A percentile compares a stretch with the other conserved stretches of the same genome.
phyloP scores from a whole-genome alignment of 2,113 vertebrate species.

The Nerophis ophidion region DNA sequence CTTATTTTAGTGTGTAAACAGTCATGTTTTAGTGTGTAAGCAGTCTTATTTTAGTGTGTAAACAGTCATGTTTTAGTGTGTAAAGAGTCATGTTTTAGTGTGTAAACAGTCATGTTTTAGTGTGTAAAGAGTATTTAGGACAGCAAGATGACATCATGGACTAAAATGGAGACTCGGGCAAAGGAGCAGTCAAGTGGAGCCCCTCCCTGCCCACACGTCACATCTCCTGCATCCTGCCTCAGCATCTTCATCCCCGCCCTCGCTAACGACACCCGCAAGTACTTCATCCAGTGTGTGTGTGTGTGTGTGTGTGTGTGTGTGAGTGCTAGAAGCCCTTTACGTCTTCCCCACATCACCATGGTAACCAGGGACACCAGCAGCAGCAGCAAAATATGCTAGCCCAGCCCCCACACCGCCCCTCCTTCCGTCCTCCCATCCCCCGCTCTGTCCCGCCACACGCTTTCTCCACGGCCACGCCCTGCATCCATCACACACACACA shows the following conservation, averaged over 20 bases:
- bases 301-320: slow-evolving; percentile 20
- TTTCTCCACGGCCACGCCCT: slow-evolving; percentile 52
- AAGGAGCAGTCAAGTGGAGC: slow-evolving; percentile 3
- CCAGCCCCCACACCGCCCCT: slow-evolving; percentile 51
- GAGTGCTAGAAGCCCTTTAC: slow-evolving; percentile 3
- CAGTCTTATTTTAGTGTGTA: too few relatives aligned
- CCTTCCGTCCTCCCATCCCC: slow-evolving; percentile 49
- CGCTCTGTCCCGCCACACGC: slow-evolving; percentile 39
- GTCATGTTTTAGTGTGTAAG: too few relatives aligned
- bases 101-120: too few relatives aligned
- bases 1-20: too few relatives aligned
- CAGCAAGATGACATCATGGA: too few relatives aligned
- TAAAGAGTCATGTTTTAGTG: too few relatives aligned
- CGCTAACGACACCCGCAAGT: slow-evolving; percentile 18
- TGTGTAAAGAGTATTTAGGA: too few relatives aligned
- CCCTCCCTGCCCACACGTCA: slow-evolving; percentile 39
- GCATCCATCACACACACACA: slow-evolving; percentile 4
- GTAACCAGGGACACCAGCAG: slow-evolving; percentile 51
- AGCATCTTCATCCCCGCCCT: not conserved
- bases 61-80: too few relatives aligned
- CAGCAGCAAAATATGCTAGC: slow-evolving; percentile 36
- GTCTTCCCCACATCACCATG: slow-evolving; percentile 44
- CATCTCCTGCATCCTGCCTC: not conserved
- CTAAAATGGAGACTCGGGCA: too few relatives aligned
- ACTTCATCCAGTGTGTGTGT: slow-evolving; percentile 20